phyloP scores from a whole-genome alignment of 1,140 invertebrate genomes.

The Cotesia chilonis region DNA sequence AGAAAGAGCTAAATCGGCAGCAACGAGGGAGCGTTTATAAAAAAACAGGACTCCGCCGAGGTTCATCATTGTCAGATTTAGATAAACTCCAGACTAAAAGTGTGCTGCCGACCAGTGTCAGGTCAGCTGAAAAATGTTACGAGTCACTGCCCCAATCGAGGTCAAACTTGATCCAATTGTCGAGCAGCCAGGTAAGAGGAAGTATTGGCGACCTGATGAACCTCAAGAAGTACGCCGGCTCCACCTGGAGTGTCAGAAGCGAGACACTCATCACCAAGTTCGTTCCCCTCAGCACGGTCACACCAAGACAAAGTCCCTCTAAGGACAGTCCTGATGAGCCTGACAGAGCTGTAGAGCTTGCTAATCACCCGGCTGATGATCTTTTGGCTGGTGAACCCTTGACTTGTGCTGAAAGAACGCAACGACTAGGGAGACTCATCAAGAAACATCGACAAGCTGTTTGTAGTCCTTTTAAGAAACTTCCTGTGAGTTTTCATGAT shows the following conservation, averaged over 20 bases:
- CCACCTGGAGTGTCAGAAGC: constrained; percentile 72
- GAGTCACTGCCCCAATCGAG: constrained; percentile 67
- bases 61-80: constrained; percentile 77
- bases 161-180: constrained; percentile 58
- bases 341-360: constrained; percentile 46
- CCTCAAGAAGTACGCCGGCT: constrained; percentile 74
- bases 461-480: constrained; percentile 46
- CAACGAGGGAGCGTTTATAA: constrained; percentile 49
- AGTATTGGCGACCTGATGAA: constrained; percentile 84
- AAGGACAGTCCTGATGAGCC: constrained; percentile 49
- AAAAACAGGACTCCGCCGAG: constrained; percentile 67
- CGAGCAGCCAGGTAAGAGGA: constrained; percentile 67
- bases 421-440: not conserved
- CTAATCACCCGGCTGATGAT: constrained; percentile 57
- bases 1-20: constrained; percentile 43
- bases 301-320: constrained; percentile 62
- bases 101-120: constrained; percentile 61
- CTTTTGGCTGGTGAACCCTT: constrained; percentile 48
- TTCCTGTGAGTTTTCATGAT: constrained; percentile 41
- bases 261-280: constrained; percentile 74
- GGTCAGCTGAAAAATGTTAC: constrained; percentile 65
- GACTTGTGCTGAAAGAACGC: not conserved
- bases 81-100: constrained; percentile 68
- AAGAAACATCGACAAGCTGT: constrained; percentile 5
- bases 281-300: constrained; percentile 77